Conservation (phyloP, 2,113 vertebrate species). For the Reinhardtius hippoglossoides region DNA sequence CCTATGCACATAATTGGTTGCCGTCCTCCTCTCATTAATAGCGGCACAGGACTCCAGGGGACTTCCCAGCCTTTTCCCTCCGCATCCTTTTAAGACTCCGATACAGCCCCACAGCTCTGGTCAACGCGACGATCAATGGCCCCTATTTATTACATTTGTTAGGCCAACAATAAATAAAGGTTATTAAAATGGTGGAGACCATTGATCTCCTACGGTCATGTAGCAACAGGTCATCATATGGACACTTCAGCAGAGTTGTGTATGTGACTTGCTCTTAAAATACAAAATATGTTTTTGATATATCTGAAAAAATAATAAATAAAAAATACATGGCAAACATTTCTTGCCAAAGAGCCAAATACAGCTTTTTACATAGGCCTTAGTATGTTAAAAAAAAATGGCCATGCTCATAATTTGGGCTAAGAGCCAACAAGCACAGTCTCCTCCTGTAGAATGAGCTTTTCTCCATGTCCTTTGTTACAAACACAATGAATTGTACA, state of each 20-base stretch:
- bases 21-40: conserved; percentile 57
- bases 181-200: conserved; percentile 54
- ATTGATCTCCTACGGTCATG: conserved; percentile 38
- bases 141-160: conserved; percentile 73
- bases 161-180: conserved; percentile 59
- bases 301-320: no score
- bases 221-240: conserved; percentile 27
- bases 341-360: no score
- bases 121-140: conserved; percentile 55
- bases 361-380: no score
- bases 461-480: no score
- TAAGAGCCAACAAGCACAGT: no score
- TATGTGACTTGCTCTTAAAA: neutral
- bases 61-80: conserved; percentile 36
- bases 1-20: conserved; percentile 48
- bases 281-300: no score
- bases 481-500: no score
- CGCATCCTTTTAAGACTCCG: conserved; percentile 12
- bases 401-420: neutral
- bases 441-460: no score
- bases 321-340: no score
- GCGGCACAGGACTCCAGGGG: conserved; percentile 43
- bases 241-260: neutral
- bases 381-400: neutral
- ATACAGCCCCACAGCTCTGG: conserved; percentile 13